Evolutionary conservation across 2,797 vertebrate species (phyloP), one percentile per base, ranked within the genome.

Genomic region (Cephalopachus bancanus): DNA sequence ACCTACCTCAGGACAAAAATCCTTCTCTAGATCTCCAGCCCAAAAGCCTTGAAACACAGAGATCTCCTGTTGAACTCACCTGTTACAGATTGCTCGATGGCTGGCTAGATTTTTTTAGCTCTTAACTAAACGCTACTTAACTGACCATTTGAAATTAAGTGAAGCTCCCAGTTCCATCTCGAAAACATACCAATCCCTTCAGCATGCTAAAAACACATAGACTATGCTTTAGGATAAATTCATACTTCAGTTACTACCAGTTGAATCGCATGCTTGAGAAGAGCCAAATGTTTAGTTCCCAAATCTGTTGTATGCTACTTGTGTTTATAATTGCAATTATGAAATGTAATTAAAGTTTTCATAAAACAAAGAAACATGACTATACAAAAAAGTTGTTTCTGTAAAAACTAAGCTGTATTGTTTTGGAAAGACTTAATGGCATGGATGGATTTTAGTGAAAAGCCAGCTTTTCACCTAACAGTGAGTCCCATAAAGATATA

Each of bases 201-300:
- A 33, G 59, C 69, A 92, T 88, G 37, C 28, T 94, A 69, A 92
- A 85, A 80, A 28, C 60, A 49, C 10, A 49, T 6, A 83, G 8
- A 37, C 72, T 84, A 33, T 81, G 57, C n/a, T 71, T 30, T 69
- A 83, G 28, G 9, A 83, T 64, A 22, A 20, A 55, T 89, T 94
- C 44, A 80, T 17, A 62, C 26, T 80, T 94, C 17, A 80, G 24
- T 75, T 92, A 28, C 53, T 53, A 83, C 53, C 59, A 75, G 57
- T 65, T 95, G 57, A 95, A 91, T n/a, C 88, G 19, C 28, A 92
- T 49, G 26, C 17, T 91, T 87, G 79, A 78, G 62, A 87, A 76
- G 30, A 81, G 33, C 95, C 64, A 92, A 30, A 28, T 75, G 30
- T 90, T 83, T n/a, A 89, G 14, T 87, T 75, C 44, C 71, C 53